Percentiles rank a stretch among this genome's conserved stretches.
Conservation (phyloP, 2,888 invertebrate species). For the Rhagium mordax region DNA sequence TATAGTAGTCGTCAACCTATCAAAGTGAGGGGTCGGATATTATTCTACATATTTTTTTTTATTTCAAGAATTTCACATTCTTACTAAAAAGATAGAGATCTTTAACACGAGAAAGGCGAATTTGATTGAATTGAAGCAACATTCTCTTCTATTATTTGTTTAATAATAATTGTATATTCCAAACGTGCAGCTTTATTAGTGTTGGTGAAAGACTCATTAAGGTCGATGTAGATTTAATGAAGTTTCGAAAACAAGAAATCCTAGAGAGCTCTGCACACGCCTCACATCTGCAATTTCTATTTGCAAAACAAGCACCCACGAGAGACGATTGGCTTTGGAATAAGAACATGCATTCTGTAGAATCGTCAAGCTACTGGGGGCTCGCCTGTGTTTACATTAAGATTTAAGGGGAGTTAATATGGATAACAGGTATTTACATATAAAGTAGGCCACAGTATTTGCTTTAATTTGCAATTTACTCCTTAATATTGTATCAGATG, state of each 20-base stretch:
- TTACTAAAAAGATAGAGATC: too few relatives aligned
- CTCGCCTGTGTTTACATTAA: background rate
- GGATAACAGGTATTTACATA: slow-evolving; percentile 31
- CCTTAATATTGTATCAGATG: slow-evolving; percentile 2
- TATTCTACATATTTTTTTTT: too few relatives aligned
- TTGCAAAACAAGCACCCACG: background rate
- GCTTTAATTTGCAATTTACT: slow-evolving; percentile 19
- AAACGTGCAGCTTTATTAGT: too few relatives aligned
- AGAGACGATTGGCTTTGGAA: background rate
- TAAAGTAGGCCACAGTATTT: background rate
- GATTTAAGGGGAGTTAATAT: slow-evolving; percentile 28
- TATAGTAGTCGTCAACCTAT: too few relatives aligned
- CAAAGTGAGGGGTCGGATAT: too few relatives aligned
- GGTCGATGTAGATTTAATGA: too few relatives aligned
- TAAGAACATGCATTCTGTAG: background rate
- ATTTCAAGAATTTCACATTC: too few relatives aligned
- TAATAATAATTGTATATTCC: too few relatives aligned
- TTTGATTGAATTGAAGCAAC: too few relatives aligned
- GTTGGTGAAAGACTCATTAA: too few relatives aligned
- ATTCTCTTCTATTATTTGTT: too few relatives aligned
- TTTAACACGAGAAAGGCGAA: too few relatives aligned
- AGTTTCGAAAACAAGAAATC: background rate
- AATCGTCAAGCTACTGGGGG: background rate
- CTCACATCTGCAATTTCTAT: background rate
- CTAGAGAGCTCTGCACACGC: background rate